Evolutionary conservation across 2,888 invertebrate species (phyloP).

Genomic region (Oscheius sp.): DNA sequence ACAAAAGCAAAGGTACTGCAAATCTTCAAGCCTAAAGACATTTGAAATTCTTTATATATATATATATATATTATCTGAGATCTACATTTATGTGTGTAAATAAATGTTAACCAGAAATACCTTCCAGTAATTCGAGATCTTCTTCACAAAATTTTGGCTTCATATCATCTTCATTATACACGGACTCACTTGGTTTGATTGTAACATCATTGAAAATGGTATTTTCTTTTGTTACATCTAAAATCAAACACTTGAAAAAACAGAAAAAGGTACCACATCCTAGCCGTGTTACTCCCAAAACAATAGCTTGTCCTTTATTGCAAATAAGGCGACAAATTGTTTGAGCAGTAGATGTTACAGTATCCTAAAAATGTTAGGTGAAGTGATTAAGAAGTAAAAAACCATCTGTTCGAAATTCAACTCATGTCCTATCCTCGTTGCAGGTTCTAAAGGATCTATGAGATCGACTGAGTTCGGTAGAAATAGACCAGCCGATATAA

Average conservation of each 20-base stretch:
- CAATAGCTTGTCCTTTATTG: constrained; percentile 39
- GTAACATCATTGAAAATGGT: constrained; percentile 5
- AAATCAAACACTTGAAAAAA: not conserved
- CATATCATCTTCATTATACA: constrained; percentile 12
- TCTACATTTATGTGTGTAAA: no score
- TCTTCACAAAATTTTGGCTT: constrained; percentile 28
- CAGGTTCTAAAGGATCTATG: constrained; percentile 77
- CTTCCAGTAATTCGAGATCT: not conserved
- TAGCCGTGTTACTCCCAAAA: constrained; percentile 28
- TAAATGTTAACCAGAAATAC: no score
- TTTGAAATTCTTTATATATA: no score
- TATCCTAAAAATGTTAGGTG: constrained; percentile 77
- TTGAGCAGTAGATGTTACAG: constrained; percentile 91
- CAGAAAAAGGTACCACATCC: not conserved
- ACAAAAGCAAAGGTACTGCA: no score
- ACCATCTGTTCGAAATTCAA: constrained; percentile 85
- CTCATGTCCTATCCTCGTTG: constrained; percentile 73
- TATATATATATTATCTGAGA: no score
- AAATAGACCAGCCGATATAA: constrained; percentile 85
- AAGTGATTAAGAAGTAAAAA: not conserved
- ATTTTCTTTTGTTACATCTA: constrained; percentile 19
- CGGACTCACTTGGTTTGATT: constrained; percentile 10
- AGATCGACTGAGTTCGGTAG: constrained; percentile 82
- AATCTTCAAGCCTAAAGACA: no score
- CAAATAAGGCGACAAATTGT: constrained; percentile 84